A percentile compares a stretch with the other conserved stretches of the same genome.
Conservation (phyloP, 2,888 invertebrate genomes). For the Cremastinae sp. region DNA sequence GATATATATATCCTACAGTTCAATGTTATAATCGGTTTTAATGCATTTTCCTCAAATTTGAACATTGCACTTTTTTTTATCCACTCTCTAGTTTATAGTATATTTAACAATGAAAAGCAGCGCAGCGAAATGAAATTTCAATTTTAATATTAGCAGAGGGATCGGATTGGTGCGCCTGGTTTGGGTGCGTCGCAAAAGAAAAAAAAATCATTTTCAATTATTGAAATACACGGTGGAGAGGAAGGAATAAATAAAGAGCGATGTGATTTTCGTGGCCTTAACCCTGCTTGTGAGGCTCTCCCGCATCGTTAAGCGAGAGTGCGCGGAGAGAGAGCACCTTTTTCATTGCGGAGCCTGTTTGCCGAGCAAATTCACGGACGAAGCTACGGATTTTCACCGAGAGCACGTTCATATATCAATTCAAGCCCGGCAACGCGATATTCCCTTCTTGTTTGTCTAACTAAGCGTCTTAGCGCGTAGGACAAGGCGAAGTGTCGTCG, state of each 20-base stretch:
- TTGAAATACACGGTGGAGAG: slow-evolving; percentile 21
- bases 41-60: no score
- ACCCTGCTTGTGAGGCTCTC: slow-evolving; percentile 5
- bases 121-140: not conserved
- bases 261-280: slow-evolving; percentile 27
- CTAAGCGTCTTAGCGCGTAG: slow-evolving; percentile 74
- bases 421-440: slow-evolving; percentile 46
- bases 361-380: slow-evolving; percentile 60
- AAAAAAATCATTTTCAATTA: slow-evolving; percentile 8
- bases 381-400: slow-evolving; percentile 71
- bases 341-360: slow-evolving; percentile 35
- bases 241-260: not conserved
- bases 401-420: slow-evolving; percentile 73
- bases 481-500: slow-evolving; percentile 23
- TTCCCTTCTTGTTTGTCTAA: slow-evolving; percentile 70
- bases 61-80: no score
- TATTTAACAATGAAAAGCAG: no score
- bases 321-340: slow-evolving; percentile 4
- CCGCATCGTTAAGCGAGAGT: no score
- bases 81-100: no score
- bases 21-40: no score
- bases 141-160: not conserved
- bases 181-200: not conserved
- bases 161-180: no score
- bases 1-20: no score